Evolutionary conservation across 2,888 invertebrate species (phyloP).

Genomic region (Mythimna loreyi): DNA sequence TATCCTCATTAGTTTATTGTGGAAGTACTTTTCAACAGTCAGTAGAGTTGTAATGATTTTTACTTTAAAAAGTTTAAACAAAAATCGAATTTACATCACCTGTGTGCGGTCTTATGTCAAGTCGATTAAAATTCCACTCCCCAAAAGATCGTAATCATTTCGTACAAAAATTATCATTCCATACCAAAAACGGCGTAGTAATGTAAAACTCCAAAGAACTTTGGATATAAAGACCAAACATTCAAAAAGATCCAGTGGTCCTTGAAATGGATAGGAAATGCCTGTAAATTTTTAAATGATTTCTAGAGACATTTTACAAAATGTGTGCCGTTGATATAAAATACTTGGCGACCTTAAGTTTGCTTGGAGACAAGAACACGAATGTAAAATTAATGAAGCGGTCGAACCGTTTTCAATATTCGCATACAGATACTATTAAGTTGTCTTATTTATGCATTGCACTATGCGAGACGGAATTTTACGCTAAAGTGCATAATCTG

Average conservation of each 20-base stretch:
- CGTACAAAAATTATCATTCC: slow-evolving; percentile 35
- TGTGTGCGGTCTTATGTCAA: slow-evolving; percentile 4
- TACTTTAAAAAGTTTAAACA: not conserved
- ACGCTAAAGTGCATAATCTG: slow-evolving; percentile 40
- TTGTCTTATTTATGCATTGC: slow-evolving; percentile 30
- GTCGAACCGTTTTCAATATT: slow-evolving; percentile 40
- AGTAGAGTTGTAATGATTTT: not conserved
- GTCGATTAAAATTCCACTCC: slow-evolving; percentile 30
- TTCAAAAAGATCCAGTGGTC: slow-evolving; percentile 12
- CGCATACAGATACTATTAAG: slow-evolving; percentile 28
- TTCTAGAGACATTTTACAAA: slow-evolving; percentile 32
- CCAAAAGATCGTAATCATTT: slow-evolving; percentile 26
- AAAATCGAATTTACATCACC: not conserved
- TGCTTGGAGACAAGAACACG: slow-evolving; percentile 26
- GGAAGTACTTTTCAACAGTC: not conserved
- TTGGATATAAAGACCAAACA: slow-evolving; percentile 17
- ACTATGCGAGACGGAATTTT: slow-evolving; percentile 25
- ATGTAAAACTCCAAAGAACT: slow-evolving; percentile 27
- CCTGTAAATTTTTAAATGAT: slow-evolving; percentile 37
- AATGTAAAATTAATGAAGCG: slow-evolving; percentile 34
- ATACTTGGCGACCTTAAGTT: slow-evolving; percentile 55
- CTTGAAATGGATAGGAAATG: slow-evolving; percentile 28
- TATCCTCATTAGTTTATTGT: not conserved
- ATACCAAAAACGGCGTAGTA: not conserved
- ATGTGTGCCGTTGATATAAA: slow-evolving; percentile 42